Conservation (phyloP, 2,888 invertebrate species). For the Sarcophaga variegata region DNA sequence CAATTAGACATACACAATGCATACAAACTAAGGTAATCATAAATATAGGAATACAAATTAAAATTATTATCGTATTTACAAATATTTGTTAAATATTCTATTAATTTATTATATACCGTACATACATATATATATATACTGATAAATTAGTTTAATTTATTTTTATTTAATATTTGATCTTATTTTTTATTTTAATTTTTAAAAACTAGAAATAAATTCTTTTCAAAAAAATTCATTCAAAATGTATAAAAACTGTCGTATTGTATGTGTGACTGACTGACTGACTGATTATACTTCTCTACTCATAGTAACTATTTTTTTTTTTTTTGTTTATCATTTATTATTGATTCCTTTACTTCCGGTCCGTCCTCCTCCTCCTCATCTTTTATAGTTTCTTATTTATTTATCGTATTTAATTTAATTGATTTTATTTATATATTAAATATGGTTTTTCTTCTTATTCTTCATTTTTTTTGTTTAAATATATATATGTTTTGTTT, state of each 20-base stretch:
- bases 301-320: slow-evolving; percentile 53
- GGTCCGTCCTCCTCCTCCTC: too few relatives aligned
- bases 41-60: not conserved
- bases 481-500: not conserved
- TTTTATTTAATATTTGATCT: slow-evolving; percentile 10
- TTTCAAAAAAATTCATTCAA: slow-evolving; percentile 32
- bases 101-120: too few relatives aligned
- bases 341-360: too few relatives aligned
- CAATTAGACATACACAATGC: slow-evolving; percentile 60
- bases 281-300: too few relatives aligned
- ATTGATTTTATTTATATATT: slow-evolving; percentile 8
- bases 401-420: not conserved
- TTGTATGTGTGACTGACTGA: not conserved
- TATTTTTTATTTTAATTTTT: slow-evolving; percentile 20
- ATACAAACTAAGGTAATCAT: slow-evolving; percentile 48
- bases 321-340: not conserved
- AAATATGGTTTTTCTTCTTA: not conserved
- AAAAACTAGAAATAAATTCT: slow-evolving; percentile 50
- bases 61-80: slow-evolving; percentile 57
- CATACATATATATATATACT: too few relatives aligned
- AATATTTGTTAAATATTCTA: slow-evolving; percentile 2
- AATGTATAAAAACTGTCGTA: slow-evolving; percentile 13
- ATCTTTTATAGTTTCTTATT: too few relatives aligned
- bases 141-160: not conserved
- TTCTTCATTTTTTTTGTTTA: slow-evolving; percentile 23